Conservation (phyloP, 2,888 invertebrate species). For the Colostygia pectinataria region DNA sequence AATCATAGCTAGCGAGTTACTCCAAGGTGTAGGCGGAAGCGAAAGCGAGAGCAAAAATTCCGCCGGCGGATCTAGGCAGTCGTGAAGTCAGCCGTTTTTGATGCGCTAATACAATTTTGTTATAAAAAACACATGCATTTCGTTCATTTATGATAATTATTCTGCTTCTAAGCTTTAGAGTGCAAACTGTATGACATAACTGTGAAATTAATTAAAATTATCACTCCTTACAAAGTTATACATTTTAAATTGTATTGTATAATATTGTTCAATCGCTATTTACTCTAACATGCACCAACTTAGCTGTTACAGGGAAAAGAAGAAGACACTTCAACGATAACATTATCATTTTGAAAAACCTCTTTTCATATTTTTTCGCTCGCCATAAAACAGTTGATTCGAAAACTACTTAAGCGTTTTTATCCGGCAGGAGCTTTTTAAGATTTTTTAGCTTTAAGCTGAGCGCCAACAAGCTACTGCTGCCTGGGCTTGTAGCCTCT, state of each 20-base stretch:
- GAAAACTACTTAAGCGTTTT: conserved; percentile 26
- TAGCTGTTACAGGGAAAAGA: conserved; percentile 28
- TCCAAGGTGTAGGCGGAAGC: not conserved
- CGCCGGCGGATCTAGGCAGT: too few species aligned
- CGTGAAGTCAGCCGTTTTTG: too few species aligned
- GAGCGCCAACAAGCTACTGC: too few species aligned
- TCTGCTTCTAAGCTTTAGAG: too few species aligned
- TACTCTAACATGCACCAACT: conserved; percentile 11
- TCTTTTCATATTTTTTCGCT: conserved; percentile 29
- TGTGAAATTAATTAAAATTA: too few species aligned
- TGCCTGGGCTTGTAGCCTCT: too few species aligned
- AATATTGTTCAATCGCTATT: not conserved
- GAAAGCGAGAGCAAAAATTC: not conserved
- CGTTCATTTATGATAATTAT: too few species aligned
- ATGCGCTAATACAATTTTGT: too few species aligned
- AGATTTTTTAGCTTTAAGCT: conserved; percentile 7
- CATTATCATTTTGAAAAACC: conserved; percentile 35
- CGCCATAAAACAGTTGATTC: conserved; percentile 26
- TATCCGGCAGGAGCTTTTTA: conserved; percentile 13
- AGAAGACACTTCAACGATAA: conserved; percentile 36
- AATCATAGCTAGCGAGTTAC: conserved; percentile 31
- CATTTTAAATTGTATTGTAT: too few species aligned
- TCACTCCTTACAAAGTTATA: too few species aligned
- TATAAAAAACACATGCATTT: too few species aligned
- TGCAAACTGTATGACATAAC: too few species aligned